Evolutionary conservation across 2,797 vertebrate genomes (phyloP).

Genomic region (Manis javanica): DNA sequence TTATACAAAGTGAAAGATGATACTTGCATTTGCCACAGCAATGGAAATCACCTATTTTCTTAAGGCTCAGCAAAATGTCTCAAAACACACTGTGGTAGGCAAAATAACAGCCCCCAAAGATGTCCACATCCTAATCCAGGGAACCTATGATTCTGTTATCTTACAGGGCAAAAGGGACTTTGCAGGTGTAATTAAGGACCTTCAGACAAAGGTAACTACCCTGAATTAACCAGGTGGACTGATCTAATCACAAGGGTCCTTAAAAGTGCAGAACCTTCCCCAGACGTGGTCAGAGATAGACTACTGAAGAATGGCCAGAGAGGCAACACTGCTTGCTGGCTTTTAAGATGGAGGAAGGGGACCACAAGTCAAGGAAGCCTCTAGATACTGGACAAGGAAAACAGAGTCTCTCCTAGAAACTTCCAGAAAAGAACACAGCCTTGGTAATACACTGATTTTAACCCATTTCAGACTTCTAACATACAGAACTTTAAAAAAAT

Average conservation of each 20-base stretch:
- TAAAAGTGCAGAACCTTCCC: not conserved
- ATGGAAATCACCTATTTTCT: conserved; percentile 25
- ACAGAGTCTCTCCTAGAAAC: not conserved
- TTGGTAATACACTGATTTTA: not conserved
- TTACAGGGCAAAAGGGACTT: not conserved
- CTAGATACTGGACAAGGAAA: not conserved
- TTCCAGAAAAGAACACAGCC: not conserved
- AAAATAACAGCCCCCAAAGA: not conserved
- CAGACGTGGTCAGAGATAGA: not conserved
- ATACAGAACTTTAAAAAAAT: not conserved
- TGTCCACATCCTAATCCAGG: not conserved
- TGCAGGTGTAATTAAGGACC: not conserved
- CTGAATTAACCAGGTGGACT: not conserved
- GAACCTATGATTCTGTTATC: not conserved
- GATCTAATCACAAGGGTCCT: not conserved
- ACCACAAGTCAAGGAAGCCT: not conserved
- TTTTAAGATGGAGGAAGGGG: not conserved
- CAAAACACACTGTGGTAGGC: not conserved
- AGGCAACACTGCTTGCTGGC: not conserved
- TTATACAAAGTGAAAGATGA: not conserved
- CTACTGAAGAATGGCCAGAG: not conserved
- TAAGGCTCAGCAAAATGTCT: conserved; percentile 35
- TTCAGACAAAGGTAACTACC: not conserved
- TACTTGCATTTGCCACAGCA: not conserved
- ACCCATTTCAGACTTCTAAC: not conserved